Evolutionary conservation across 2,797 vertebrate species (phyloP), one percentile per base, ranked within the genome.

Genomic region (Poeciliopsis presidionis): DNA sequence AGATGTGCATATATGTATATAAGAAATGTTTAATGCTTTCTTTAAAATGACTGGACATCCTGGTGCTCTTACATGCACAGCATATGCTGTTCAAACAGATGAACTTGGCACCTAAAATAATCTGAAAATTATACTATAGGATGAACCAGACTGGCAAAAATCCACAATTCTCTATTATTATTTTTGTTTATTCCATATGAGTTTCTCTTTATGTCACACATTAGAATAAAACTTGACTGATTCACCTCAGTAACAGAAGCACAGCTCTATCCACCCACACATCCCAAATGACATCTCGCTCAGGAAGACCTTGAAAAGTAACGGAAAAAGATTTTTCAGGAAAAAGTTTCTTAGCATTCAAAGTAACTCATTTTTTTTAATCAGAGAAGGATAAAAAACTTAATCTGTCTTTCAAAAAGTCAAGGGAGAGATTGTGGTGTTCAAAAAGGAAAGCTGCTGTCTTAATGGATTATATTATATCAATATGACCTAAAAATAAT

Each of bases 401-500:
- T 11, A 55, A 7, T 63, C 14, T 49, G 49, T 43, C 36, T 82
- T 9, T 84, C 67, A 67, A 74, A 67, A 22, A 74, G 28, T 83
- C 49, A 4, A 74, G 45, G 39, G 61, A 75, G 76, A 69, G 65
- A 76, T 87, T 45, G 77, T 74, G 79, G 84, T 39, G 76, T 80
- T 88, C 76, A 81, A 74, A 82, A 80, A 88, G 85, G 70, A 49
- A 80, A 7, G 25, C 12, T 69, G 22, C 65, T 45, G 46, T 73
- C 47, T 80, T 90, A 86, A 90, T 81, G 61, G 79, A 28, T 57
- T 57, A 8, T 33, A 71, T 72, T 73, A 84, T 90, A 91, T 90
- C 86, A 79, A 88, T 72, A 75, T 46, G 13, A 74, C 81, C 81
- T 82, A 76, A 75, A 74, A 79, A 80, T 53, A 46, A 81, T 77